Conservation (phyloP, 2,888 invertebrate species). For the Nasonia oneida region DNA sequence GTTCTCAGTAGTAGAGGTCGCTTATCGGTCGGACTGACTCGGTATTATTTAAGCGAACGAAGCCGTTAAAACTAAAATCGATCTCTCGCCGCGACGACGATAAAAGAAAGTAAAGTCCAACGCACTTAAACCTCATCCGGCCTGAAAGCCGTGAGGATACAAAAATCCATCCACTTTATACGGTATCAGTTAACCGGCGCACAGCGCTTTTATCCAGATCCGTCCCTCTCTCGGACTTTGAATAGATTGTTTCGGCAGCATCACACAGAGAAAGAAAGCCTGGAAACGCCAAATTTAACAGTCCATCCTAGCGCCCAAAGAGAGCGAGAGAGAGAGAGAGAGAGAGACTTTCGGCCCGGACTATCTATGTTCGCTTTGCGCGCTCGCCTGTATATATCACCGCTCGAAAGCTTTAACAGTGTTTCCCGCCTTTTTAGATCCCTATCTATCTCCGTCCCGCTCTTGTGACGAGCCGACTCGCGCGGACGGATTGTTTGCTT, state of each 20-base stretch:
- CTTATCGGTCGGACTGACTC: background rate
- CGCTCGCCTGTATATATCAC: background rate
- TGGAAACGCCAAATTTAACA: slow-evolving; percentile 43
- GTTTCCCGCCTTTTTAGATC: slow-evolving; percentile 39
- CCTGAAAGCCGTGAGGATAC: background rate
- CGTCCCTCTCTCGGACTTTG: background rate
- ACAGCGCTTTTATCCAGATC: slow-evolving; percentile 43
- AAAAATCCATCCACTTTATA: slow-evolving; percentile 15
- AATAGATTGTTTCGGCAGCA: slow-evolving; percentile 36
- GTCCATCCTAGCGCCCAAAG: background rate
- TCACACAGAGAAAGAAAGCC: background rate
- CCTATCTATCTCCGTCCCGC: background rate
- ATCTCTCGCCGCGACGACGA: background rate
- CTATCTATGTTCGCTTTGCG: background rate
- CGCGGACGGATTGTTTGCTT: slow-evolving; percentile 56
- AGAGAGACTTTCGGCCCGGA: background rate
- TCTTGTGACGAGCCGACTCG: slow-evolving; percentile 11
- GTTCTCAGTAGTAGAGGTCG: background rate
- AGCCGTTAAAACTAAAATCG: background rate
- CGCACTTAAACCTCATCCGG: background rate
- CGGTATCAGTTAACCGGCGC: slow-evolving; percentile 47
- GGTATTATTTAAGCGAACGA: no score
- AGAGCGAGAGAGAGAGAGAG: background rate
- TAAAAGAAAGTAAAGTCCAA: background rate
- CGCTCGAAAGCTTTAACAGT: slow-evolving; percentile 16